Evolutionary conservation across 2,113 vertebrate genomes (phyloP).

Genomic region (Mustela lutreola): DNA sequence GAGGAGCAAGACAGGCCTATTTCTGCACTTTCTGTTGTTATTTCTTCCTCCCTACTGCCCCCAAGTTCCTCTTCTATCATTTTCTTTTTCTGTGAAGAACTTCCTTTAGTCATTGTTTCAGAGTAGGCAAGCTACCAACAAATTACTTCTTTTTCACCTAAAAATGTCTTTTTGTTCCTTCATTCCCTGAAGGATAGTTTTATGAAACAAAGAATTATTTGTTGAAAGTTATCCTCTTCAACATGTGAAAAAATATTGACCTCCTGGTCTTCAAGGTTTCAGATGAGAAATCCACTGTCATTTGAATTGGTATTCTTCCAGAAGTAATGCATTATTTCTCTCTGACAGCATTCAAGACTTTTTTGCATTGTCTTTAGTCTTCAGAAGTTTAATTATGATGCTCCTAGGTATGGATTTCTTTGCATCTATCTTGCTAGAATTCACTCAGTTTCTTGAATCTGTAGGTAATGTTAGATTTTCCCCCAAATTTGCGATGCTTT

Average conservation of each 20-base stretch:
- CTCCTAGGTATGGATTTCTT: neutral
- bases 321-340: neutral
- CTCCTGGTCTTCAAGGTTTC: neutral
- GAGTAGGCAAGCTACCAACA: neutral
- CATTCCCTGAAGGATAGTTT: neutral
- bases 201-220: neutral
- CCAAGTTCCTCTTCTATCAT: neutral
- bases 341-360: neutral
- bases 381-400: neutral
- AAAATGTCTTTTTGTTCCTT: neutral
- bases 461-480: neutral
- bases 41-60: neutral
- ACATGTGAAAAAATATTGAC: neutral
- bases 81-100: neutral
- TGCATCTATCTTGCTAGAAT: neutral
- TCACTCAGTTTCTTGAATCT: neutral
- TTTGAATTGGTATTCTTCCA: neutral
- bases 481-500: neutral
- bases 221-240: neutral
- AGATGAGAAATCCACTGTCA: neutral
- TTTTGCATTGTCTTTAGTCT: neutral
- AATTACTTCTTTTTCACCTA: neutral
- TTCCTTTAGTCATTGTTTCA: neutral
- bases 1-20: neutral
- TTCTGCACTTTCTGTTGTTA: neutral